phyloP scores from a whole-genome alignment of 2,797 vertebrate species.

The Sebastes elongatus region DNA sequence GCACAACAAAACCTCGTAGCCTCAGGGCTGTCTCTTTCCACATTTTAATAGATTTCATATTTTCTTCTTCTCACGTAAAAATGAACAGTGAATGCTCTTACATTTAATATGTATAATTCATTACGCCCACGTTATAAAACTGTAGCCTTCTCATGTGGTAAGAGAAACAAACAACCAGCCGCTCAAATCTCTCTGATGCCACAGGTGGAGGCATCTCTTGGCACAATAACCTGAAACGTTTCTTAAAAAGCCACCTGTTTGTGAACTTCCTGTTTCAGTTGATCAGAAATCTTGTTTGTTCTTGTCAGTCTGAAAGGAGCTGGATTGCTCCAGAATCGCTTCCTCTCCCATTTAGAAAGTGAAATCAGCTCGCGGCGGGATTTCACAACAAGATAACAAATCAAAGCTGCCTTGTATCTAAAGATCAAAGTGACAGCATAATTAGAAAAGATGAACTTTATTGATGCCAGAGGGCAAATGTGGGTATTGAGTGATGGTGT shows the following conservation, averaged over 20 bases:
- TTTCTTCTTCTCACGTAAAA: not conserved
- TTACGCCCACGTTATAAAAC: not conserved
- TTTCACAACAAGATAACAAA: constrained; percentile 48
- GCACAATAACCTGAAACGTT: constrained; percentile 31
- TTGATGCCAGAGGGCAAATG: constrained; percentile 34
- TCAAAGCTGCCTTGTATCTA: constrained; percentile 35
- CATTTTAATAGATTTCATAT: not conserved
- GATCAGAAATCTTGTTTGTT: constrained; percentile 57
- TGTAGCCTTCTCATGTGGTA: not conserved
- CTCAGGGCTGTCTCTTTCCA: not conserved
- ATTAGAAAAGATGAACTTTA: constrained; percentile 15
- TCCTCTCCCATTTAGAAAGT: constrained; percentile 29
- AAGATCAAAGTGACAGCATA: constrained; percentile 41
- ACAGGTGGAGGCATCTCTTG: constrained; percentile 47
- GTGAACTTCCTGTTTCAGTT: constrained; percentile 45
- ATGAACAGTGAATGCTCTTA: not conserved
- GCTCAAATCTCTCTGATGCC: not conserved
- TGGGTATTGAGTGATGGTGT: constrained; percentile 1
- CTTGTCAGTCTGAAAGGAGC: constrained; percentile 37
- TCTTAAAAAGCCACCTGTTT: constrained; percentile 48
- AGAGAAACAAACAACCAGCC: not conserved
- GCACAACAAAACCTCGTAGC: not conserved
- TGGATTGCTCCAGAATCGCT: constrained; percentile 18
- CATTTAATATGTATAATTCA: not conserved
- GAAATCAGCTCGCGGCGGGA: not conserved